Percentiles rank a stretch among this genome's conserved stretches.
Evolutionary conservation across 1,140 invertebrate genomes (phyloP).

Genomic region (Ephestia elutella): DNA sequence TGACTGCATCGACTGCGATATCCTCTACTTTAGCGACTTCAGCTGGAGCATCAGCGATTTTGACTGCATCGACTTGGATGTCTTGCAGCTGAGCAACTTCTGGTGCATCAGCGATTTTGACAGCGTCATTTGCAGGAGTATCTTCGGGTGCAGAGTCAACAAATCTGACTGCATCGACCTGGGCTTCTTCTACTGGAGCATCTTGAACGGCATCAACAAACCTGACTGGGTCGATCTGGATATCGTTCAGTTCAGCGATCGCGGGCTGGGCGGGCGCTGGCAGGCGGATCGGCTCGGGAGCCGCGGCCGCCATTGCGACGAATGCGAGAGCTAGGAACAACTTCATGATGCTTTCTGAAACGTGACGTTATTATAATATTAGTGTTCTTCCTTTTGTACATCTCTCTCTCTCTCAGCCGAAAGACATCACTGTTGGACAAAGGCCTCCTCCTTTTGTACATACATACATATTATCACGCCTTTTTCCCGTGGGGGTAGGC

Average conservation of each 20-base stretch:
- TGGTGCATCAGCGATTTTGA: background rate
- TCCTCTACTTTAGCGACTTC: background rate
- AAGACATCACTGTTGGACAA: no score
- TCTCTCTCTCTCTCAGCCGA: no score
- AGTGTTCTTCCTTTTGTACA: background rate
- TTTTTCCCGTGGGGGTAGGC: no score
- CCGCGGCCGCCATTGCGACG: slow-evolving; percentile 34
- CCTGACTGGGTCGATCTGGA: slow-evolving; percentile 6
- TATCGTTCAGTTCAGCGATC: background rate
- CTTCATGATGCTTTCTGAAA: slow-evolving; percentile 51
- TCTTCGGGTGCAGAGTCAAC: slow-evolving; percentile 5
- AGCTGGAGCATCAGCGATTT: background rate
- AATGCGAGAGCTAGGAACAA: slow-evolving; percentile 37
- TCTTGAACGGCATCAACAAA: slow-evolving; percentile 1
- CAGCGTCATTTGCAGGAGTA: no score
- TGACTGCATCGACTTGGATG: background rate
- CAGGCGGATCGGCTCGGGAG: slow-evolving; percentile 17
- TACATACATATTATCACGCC: no score
- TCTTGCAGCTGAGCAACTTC: background rate
- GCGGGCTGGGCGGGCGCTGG: slow-evolving; percentile 10
- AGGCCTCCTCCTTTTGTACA: no score
- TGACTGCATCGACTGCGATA: background rate
- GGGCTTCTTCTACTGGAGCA: background rate
- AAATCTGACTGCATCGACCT: background rate
- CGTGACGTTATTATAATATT: background rate